These are phyloP conservation scores for Prionailurus viverrinus DNA, from an alignment of 2,113 vertebrate genomes.

Conservation along the genomic window DNA sequence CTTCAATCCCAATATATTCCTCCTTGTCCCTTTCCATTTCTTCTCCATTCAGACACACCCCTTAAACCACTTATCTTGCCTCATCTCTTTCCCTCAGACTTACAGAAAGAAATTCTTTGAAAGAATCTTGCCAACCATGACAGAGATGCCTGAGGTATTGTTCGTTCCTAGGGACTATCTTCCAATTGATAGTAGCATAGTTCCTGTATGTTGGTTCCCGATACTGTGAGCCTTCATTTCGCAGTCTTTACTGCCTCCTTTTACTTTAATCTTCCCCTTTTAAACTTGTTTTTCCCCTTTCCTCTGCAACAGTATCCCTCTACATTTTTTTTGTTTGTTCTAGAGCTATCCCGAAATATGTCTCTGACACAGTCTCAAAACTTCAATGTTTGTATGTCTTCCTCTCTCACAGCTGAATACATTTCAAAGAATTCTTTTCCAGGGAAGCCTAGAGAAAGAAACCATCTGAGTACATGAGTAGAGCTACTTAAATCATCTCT, in stretches of 20 bases:
- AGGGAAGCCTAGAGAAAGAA: not conserved
- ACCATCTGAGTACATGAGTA: not conserved
- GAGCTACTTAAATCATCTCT: not conserved
- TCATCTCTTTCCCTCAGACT: not conserved
- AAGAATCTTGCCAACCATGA: not conserved
- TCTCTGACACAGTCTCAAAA: not conserved
- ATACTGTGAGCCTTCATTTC: not conserved
- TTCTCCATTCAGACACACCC: not conserved
- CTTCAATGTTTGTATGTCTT: not conserved
- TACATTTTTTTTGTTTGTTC: not conserved
- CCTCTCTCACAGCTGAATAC: not conserved
- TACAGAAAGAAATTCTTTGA: not conserved
- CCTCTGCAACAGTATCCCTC: not conserved
- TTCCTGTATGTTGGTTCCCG: not conserved
- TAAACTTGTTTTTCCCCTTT: not conserved
- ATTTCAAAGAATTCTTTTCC: not conserved
- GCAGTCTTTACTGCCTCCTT: not conserved
- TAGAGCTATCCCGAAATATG: not conserved
- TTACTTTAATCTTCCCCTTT: not conserved
- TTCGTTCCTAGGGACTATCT: not conserved
- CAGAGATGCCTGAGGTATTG: not conserved
- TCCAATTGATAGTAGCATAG: not conserved
- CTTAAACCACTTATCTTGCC: not conserved
- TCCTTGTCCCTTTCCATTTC: not conserved
- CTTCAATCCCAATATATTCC: not conserved